A percentile compares a stretch with the other conserved stretches of the same genome.
phyloP scores from a whole-genome alignment of 1,140 invertebrate genomes.

The Nasonia vitripennis region DNA sequence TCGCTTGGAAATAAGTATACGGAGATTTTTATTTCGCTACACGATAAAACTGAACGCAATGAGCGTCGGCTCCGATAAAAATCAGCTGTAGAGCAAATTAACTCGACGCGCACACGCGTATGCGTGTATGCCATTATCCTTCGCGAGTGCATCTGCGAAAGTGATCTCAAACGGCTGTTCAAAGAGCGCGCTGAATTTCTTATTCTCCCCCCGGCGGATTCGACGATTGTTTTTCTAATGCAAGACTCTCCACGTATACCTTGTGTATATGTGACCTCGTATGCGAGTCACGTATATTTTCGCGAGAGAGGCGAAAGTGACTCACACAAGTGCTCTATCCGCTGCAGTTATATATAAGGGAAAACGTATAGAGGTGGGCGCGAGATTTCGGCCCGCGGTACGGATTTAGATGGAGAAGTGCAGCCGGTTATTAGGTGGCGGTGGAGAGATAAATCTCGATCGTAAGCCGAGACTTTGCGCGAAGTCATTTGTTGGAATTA shows the following conservation, averaged over 20 bases:
- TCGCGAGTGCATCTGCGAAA: not conserved
- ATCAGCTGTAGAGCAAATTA: not conserved
- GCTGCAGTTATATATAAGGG: too few relatives aligned
- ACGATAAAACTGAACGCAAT: too few relatives aligned
- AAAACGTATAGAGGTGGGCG: not conserved
- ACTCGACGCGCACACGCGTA: not conserved
- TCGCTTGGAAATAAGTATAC: too few relatives aligned
- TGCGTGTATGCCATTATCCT: not conserved
- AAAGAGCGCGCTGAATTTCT: constrained; percentile 25
- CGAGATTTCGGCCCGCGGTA: not conserved
- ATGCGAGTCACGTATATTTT: constrained; percentile 65
- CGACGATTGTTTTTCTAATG: constrained; percentile 53
- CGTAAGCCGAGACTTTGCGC: not conserved
- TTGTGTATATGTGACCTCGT: constrained; percentile 60
- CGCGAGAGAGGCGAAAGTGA: constrained; percentile 58
- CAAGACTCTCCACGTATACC: constrained; percentile 19
- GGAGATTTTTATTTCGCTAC: too few relatives aligned
- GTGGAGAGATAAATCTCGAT: not conserved
- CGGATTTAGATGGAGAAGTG: not conserved
- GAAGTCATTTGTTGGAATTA: not conserved
- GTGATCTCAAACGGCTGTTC: not conserved
- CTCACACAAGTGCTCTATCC: constrained; percentile 17
- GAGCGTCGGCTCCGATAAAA: too few relatives aligned
- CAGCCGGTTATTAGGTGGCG: not conserved
- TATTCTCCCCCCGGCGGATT: not conserved